A percentile compares a stretch with the other conserved stretches of the same genome.
Evolutionary conservation across 37 sponge, comb jelly and placozoan genomes (phyloP).

Genomic region (Hormiphora californensis): DNA sequence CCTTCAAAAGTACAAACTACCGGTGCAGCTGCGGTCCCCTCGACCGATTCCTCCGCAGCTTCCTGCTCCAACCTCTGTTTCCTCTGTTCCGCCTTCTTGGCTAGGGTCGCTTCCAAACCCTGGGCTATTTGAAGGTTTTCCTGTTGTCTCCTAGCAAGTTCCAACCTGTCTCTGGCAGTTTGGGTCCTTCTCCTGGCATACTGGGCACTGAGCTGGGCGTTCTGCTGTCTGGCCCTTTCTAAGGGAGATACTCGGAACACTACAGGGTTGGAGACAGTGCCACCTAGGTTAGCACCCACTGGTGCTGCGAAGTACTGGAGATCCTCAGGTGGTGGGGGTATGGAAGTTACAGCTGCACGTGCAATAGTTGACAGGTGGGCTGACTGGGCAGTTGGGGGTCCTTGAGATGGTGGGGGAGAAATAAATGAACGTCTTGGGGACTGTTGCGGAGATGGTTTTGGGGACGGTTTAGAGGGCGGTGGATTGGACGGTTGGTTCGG

Average conservation of each 20-base stretch:
- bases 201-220: not conserved
- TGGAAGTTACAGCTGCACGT: not conserved
- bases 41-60: not conserved
- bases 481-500: not conserved
- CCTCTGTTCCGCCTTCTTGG: not conserved
- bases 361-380: no score
- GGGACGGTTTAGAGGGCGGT: not conserved
- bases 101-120: not conserved
- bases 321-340: not conserved
- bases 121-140: not conserved
- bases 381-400: no score
- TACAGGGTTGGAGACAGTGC: not conserved
- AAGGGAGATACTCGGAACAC: not conserved
- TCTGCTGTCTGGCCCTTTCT: not conserved
- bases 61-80: not conserved
- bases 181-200: not conserved
- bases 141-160: not conserved
- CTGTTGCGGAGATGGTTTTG: no score
- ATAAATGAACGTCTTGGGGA: no score
- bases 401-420: not conserved
- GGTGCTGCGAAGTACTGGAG: not conserved
- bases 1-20: no score
- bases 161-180: not conserved
- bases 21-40: not conserved
- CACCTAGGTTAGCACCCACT: not conserved